Conservation (phyloP, 2,797 vertebrate species). For the Cryptoblepharus egeriae region DNA sequence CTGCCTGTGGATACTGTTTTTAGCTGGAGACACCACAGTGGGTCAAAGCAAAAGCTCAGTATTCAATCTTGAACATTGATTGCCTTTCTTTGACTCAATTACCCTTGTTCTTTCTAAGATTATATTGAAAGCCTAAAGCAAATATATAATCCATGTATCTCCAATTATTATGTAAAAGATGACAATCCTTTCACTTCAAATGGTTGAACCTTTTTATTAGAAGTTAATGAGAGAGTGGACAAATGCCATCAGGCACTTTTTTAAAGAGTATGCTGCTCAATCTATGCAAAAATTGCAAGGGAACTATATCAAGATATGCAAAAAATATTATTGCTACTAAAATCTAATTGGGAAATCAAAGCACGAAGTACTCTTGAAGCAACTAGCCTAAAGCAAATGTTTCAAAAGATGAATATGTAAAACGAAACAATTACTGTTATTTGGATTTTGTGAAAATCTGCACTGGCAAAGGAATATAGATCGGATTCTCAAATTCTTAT, state of each 20-base stretch:
- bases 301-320: neutral
- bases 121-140: neutral
- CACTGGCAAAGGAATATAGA: neutral
- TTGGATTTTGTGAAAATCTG: neutral
- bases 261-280: neutral
- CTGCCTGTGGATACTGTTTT: neutral
- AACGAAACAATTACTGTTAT: neutral
- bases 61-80: neutral
- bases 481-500: neutral
- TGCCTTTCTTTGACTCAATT: constrained; percentile 5
- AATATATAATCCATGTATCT: neutral
- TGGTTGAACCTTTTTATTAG: constrained; percentile 5
- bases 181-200: neutral
- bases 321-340: constrained; percentile 2
- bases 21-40: neutral
- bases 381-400: constrained; percentile 9
- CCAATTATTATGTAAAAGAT: neutral
- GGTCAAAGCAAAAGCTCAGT: neutral
- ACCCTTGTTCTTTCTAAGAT: neutral
- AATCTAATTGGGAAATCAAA: neutral
- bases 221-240: neutral
- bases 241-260: constrained; percentile 17
- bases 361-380: neutral
- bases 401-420: constrained; percentile 15
- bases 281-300: constrained; percentile 9